phyloP scores from a whole-genome alignment of 1,140 invertebrate genomes.

The Drosophila lacteicornis region DNA sequence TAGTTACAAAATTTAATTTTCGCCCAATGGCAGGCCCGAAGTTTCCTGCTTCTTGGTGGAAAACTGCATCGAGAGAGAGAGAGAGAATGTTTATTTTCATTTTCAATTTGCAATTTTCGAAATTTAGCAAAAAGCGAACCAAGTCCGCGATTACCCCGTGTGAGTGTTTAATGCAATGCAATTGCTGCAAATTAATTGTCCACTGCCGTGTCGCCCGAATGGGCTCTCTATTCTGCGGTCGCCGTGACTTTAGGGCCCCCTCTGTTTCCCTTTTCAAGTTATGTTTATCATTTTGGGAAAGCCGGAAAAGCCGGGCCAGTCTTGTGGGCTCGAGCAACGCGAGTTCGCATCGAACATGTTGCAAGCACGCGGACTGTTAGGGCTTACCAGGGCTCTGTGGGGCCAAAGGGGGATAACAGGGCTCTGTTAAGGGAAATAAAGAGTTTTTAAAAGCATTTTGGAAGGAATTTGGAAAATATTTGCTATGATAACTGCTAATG shows the following conservation, averaged over 20 bases:
- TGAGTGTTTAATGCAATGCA: slow-evolving; percentile 41
- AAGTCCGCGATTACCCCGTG: slow-evolving; percentile 12
- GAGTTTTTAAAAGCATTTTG: neutral
- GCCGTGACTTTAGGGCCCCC: neutral
- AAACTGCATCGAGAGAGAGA: slow-evolving; percentile 2
- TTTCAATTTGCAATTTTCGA: slow-evolving; percentile 22
- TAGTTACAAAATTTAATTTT: slow-evolving; percentile 79
- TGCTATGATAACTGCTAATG: neutral
- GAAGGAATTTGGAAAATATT: neutral
- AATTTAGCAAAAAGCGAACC: slow-evolving; percentile 8
- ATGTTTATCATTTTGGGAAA: slow-evolving; percentile 26
- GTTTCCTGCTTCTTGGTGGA: slow-evolving; percentile 2
- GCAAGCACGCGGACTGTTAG: slow-evolving; percentile 23
- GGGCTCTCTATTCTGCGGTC: slow-evolving; percentile 2
- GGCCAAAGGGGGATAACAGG: neutral
- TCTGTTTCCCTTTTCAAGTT: neutral
- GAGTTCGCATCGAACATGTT: slow-evolving; percentile 28
- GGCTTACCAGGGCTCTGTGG: slow-evolving; percentile 23
- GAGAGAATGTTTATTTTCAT: neutral
- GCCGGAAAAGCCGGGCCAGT: slow-evolving; percentile 8
- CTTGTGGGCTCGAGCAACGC: neutral
- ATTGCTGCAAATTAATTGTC: slow-evolving; percentile 54
- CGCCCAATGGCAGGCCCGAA: slow-evolving; percentile 14
- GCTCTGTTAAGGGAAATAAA: no score
- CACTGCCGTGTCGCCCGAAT: slow-evolving; percentile 5